These are phyloP conservation scores for Agapornis roseicollis DNA, from an alignment of 2,113 vertebrate species.

Conservation along the genomic window DNA sequence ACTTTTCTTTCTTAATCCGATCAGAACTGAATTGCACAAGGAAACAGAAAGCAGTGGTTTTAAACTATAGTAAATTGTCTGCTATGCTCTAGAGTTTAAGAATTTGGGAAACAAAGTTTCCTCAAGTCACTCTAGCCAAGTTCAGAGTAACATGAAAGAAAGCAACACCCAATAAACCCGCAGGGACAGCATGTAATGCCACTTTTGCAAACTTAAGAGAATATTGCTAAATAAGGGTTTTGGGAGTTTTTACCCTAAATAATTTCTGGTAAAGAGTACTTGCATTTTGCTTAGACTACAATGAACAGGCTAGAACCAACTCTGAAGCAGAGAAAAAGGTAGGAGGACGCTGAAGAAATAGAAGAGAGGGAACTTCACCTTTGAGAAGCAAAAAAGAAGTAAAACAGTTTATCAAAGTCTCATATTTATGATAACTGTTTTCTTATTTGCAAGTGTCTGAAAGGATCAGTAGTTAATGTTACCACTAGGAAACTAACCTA, in stretches of 20 bases:
- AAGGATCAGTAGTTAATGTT: neutral
- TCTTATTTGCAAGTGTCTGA: neutral
- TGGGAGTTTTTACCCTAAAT: neutral
- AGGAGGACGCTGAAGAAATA: neutral
- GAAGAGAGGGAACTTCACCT: neutral
- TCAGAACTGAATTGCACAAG: neutral
- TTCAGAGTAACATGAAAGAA: neutral
- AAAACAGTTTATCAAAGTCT: neutral
- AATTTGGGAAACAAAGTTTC: neutral
- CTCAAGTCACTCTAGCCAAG: neutral
- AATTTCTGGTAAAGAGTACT: neutral
- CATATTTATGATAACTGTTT: neutral
- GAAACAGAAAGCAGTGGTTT: neutral
- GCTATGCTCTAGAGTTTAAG: neutral
- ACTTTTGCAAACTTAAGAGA: neutral
- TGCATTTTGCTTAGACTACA: neutral
- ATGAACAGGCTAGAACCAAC: neutral
- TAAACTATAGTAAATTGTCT: neutral
- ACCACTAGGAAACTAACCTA: neutral
- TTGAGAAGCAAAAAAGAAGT: neutral
- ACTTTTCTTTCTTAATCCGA: neutral
- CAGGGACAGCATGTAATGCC: neutral
- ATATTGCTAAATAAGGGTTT: neutral
- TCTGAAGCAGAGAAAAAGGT: neutral
- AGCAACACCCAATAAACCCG: neutral